Conservation (phyloP, 1,140 invertebrate species). For the Portunus trituberculatus region DNA sequence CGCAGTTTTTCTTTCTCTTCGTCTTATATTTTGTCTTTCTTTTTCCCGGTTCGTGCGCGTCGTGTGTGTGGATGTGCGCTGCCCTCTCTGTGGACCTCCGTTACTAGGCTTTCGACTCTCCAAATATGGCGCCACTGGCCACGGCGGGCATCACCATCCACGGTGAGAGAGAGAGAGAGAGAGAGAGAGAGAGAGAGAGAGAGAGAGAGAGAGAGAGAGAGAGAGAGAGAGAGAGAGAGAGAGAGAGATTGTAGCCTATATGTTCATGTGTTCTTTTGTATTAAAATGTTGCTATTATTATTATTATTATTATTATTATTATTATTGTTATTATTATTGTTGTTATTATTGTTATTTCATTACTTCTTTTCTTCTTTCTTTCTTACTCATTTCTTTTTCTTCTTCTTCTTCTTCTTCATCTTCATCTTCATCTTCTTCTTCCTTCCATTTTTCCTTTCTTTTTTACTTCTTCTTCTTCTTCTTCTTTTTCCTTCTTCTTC, state of each 20-base stretch:
- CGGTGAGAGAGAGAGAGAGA: slow-evolving; percentile 79
- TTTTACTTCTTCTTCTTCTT: background rate
- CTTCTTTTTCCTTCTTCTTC: background rate
- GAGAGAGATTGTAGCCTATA: background rate
- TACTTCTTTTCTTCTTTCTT: no score
- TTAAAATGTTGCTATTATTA: background rate
- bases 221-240: background rate
- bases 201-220: background rate
- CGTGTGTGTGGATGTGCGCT: no score
- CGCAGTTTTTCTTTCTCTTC: no score
- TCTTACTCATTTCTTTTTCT: no score
- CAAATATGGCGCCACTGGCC: slow-evolving; percentile 92
- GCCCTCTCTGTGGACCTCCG: no score
- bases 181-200: background rate
- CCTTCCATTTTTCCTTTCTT: background rate
- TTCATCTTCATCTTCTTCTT: no score
- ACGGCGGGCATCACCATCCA: slow-evolving; percentile 88
- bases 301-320: background rate
- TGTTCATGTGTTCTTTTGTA: background rate
- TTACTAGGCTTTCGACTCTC: slow-evolving; percentile 90
- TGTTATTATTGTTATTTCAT: no score
- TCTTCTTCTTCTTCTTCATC: no score
- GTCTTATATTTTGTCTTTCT: no score
- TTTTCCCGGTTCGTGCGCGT: no score
- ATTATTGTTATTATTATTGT: no score